phyloP scores from a whole-genome alignment of 2,797 vertebrate genomes.

The Galago senegalensis region DNA sequence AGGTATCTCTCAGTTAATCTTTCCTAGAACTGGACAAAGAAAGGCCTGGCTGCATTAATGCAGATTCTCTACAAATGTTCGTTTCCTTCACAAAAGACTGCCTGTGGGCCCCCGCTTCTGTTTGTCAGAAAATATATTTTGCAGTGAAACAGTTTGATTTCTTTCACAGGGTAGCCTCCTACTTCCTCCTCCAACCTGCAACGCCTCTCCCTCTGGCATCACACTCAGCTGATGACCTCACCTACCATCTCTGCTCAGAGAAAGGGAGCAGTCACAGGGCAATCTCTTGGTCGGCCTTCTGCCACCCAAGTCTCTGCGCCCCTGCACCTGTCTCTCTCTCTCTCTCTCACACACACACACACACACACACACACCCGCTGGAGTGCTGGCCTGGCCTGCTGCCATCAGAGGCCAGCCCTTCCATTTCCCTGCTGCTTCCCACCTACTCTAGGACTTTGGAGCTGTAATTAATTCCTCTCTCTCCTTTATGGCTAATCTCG shows the following conservation, averaged over 20 bases:
- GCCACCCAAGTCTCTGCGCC: background rate
- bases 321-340: background rate
- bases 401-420: background rate
- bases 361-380: too few species aligned
- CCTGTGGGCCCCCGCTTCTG: background rate
- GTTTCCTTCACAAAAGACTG: background rate
- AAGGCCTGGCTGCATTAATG: background rate
- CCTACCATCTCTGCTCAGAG: background rate
- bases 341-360: too few species aligned
- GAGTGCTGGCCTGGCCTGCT: background rate
- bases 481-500: background rate
- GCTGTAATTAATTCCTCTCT: background rate
- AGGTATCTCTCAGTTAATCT: background rate
- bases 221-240: background rate
- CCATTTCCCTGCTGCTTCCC: background rate
- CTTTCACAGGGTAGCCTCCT: background rate
- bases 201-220: background rate
- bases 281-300: background rate
- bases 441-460: background rate
- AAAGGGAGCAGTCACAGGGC: background rate
- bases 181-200: background rate
- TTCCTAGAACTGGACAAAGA: background rate
- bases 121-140: background rate
- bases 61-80: background rate
- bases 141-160: background rate